phyloP scores from a whole-genome alignment of 2,888 invertebrate genomes.

The Tipula vernalis region DNA sequence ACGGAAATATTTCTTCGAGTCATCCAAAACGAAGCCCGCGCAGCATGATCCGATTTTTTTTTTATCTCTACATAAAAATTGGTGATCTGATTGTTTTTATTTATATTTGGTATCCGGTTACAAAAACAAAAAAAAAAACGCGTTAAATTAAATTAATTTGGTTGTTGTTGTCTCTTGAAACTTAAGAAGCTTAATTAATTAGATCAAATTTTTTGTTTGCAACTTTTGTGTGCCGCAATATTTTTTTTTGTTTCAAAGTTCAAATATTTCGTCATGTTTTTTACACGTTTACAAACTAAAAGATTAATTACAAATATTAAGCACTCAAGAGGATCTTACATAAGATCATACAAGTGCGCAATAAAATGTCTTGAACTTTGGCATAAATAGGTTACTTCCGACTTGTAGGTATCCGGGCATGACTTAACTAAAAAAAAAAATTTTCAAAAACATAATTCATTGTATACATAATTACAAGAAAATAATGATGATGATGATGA shows the following conservation, averaged over 20 bases:
- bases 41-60: not conserved
- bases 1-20: not conserved
- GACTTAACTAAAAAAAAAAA: not conserved
- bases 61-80: not conserved
- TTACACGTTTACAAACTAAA: not conserved
- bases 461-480: not conserved
- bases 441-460: not conserved
- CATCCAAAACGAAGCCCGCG: not conserved
- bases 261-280: not conserved
- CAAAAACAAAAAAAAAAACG: not conserved
- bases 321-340: not conserved
- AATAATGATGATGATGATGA: not conserved
- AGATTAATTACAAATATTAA: not conserved
- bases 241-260: not conserved
- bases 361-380: not conserved
- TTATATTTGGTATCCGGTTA: not conserved
- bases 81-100: not conserved
- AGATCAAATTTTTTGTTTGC: not conserved
- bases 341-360: not conserved
- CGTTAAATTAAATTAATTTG: not conserved
- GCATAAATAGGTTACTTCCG: not conserved
- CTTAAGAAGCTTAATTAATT: not conserved
- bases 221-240: not conserved
- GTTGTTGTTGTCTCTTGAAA: not conserved
- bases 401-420: not conserved